Conservation (phyloP, 2,797 vertebrate species). For the Typhlichthys subterraneus region DNA sequence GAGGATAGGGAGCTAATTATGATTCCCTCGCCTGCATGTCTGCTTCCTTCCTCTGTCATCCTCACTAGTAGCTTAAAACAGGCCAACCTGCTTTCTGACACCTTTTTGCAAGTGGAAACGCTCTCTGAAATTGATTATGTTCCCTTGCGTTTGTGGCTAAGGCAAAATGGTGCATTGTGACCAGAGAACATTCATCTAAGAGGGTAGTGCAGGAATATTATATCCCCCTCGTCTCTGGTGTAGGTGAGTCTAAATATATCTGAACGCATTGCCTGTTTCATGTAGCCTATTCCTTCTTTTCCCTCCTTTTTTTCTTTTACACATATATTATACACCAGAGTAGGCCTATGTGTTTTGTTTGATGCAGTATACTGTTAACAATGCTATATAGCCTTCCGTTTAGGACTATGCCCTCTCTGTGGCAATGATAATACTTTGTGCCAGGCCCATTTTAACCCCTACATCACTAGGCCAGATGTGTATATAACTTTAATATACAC, state of each 20-base stretch:
- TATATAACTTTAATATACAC: too few relatives aligned
- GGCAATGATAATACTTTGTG: neutral
- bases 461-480: too few relatives aligned
- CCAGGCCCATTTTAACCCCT: neutral
- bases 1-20: slow-evolving; percentile 53
- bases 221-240: neutral
- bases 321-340: neutral
- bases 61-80: slow-evolving; percentile 53
- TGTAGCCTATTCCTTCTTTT: too few relatives aligned
- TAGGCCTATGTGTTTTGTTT: neutral
- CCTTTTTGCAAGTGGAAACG: slow-evolving; percentile 21
- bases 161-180: slow-evolving; percentile 12
- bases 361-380: neutral
- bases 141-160: slow-evolving; percentile 34
- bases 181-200: slow-evolving; percentile 2
- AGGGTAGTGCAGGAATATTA: slow-evolving; percentile 1
- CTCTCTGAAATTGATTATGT: slow-evolving; percentile 43
- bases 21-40: slow-evolving; percentile 36
- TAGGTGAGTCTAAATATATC: neutral
- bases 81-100: slow-evolving; percentile 36
- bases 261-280: neutral
- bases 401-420: neutral
- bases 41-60: slow-evolving; percentile 35
- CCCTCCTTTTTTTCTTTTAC: neutral
- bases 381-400: too few relatives aligned